phyloP scores from a whole-genome alignment of 2,797 vertebrate genomes.

The Cryptoprocta ferox region DNA sequence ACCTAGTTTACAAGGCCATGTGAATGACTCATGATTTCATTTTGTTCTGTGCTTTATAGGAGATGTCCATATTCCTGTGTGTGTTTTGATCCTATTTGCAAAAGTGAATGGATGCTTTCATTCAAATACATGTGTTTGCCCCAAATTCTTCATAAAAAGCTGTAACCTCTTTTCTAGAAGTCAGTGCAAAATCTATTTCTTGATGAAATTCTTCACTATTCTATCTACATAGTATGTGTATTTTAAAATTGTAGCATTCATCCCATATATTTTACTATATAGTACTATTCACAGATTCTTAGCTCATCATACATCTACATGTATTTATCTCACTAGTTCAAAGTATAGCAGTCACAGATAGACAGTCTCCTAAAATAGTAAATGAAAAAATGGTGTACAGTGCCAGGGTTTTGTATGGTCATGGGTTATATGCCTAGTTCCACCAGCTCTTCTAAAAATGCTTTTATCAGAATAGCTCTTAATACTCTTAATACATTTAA shows the following conservation, averaged over 20 bases:
- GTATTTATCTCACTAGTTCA: neutral
- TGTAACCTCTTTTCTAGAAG: neutral
- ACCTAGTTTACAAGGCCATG: neutral
- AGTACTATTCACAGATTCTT: neutral
- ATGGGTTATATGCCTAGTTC: neutral
- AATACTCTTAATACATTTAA: neutral
- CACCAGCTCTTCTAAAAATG: neutral
- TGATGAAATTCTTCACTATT: neutral
- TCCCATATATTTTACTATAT: neutral
- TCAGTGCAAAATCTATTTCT: neutral
- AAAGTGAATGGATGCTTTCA: neutral
- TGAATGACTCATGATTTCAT: neutral
- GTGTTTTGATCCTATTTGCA: neutral
- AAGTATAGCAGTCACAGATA: neutral
- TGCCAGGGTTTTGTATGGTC: neutral
- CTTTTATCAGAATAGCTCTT: neutral
- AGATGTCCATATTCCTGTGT: neutral
- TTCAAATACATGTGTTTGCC: neutral
- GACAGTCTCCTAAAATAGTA: neutral
- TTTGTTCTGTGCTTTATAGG: neutral
- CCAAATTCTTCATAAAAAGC: neutral
- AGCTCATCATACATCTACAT: neutral
- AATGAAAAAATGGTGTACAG: neutral
- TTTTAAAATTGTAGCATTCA: neutral
- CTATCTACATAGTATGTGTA: neutral